Conservation (phyloP, 2,797 vertebrate species). For the Calcarius lapponicus region DNA sequence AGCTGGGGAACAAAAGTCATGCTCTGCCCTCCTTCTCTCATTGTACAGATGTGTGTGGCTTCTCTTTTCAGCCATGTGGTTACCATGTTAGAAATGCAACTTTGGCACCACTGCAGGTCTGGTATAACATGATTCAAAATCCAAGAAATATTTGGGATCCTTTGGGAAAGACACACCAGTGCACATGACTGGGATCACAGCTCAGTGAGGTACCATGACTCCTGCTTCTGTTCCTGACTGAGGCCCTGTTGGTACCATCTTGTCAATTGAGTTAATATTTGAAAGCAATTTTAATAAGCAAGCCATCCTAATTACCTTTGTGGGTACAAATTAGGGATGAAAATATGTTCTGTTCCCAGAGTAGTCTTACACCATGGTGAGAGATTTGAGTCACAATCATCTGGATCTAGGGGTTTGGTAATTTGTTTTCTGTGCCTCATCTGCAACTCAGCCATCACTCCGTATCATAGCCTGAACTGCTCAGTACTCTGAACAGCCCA, state of each 20-base stretch:
- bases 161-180: background rate
- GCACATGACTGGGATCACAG: rapidly evolving
- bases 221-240: background rate
- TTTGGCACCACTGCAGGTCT: background rate
- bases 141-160: background rate
- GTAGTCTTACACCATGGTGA: background rate
- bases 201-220: background rate
- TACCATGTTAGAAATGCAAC: background rate
- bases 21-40: background rate
- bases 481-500: background rate
- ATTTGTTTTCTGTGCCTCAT: background rate
- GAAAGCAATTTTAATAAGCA: background rate
- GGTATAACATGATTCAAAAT: background rate
- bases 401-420: background rate
- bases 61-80: background rate
- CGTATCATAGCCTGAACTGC: rapidly evolving
- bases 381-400: background rate
- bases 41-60: background rate
- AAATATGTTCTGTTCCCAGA: background rate
- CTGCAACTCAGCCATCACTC: background rate
- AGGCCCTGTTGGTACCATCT: background rate
- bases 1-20: background rate
- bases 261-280: background rate
- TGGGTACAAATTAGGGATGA: background rate
- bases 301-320: background rate